These are phyloP conservation scores for Hyposoter didymator DNA, from an alignment of 2,888 invertebrate genomes.

Conservation along the genomic window DNA sequence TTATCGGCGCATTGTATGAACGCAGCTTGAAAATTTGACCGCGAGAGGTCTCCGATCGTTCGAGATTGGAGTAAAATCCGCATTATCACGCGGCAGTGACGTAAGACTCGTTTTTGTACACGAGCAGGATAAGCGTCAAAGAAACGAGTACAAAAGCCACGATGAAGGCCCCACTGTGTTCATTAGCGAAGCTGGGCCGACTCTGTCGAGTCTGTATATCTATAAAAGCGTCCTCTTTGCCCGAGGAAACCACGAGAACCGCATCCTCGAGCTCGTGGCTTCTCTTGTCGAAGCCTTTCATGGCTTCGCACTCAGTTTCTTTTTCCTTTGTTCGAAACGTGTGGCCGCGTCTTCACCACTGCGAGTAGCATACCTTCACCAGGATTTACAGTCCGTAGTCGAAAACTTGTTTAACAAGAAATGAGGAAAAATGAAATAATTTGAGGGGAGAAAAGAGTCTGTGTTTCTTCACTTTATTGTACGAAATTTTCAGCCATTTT, in stretches of 20 bases:
- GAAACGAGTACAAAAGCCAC: slow-evolving; percentile 75
- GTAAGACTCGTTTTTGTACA: slow-evolving; percentile 49
- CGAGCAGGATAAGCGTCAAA: slow-evolving; percentile 7
- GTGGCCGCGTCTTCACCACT: not conserved
- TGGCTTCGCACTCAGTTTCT: slow-evolving; percentile 34
- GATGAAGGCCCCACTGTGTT: slow-evolving; percentile 74
- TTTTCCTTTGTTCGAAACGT: slow-evolving; percentile 62
- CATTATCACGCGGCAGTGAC: slow-evolving; percentile 60
- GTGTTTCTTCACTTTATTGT: not conserved
- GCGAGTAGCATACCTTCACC: slow-evolving; percentile 29
- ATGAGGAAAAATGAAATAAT: slow-evolving; percentile 21
- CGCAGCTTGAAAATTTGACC: slow-evolving; percentile 32
- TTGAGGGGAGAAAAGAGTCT: not conserved
- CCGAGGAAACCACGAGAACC: slow-evolving; percentile 59
- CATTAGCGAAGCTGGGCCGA: slow-evolving; percentile 54
- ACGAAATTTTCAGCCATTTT: not conserved
- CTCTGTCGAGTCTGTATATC: slow-evolving; percentile 28
- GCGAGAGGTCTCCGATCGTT: slow-evolving; percentile 51
- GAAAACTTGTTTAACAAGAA: slow-evolving; percentile 5
- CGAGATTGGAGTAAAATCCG: slow-evolving; percentile 23
- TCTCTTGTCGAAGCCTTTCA: slow-evolving; percentile 40
- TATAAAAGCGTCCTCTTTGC: slow-evolving; percentile 30
- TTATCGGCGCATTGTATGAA: not conserved
- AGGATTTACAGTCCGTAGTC: slow-evolving; percentile 54
- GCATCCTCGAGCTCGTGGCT: slow-evolving; percentile 56